Evolutionary conservation across 2,888 invertebrate genomes (phyloP), one percentile per base, ranked within the genome.

Genomic region (Pyrocoelia pectoralis): DNA sequence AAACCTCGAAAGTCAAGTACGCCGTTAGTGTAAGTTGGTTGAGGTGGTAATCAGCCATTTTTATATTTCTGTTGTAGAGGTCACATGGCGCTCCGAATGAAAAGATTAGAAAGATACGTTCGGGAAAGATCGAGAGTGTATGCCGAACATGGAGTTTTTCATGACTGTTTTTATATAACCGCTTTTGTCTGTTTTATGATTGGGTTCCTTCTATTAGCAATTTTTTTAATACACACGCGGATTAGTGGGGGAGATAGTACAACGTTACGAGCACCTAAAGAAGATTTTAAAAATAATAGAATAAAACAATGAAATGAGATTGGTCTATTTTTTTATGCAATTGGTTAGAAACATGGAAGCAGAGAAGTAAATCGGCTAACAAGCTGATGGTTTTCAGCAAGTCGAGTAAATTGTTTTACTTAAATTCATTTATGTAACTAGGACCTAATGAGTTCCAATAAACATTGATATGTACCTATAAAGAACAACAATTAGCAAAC

Each of bases 121-220:
- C 15, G 17, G 17, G 17, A 46, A 18, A 15, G 46, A 3, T 46
- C 15, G 2, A 46, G 17, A 10, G 17, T 14, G 15, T 46, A 17
- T 17, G 17, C 10, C 9, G 46, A 15, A 18, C 4, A 46, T 18
- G 46, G 46, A 15, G 17, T n/a, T 5, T 46, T 46, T 5, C 46
- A 46, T n/a, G 17, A 46, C 6, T 46, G 15, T 18, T 18, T 46
- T 3, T 46, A 46, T 46, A 17, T 46, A 6, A n/a, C 46, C 3
- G 15, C 46, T 9, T 17, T 17, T 18, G 17, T 46, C 15, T 46
- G 46, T 46, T 46, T 46, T 46, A 17, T 46, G 15, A 17, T 46
- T 15, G 46, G 46, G 10, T 15, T 46, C 8, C 10, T 46, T 17
- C 17, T 46, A 3, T 18, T 46, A 18, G 46, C 17, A 17, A 46